Evolutionary conservation across 2,797 vertebrate genomes (phyloP).

Genomic region (Crax fasciolata): DNA sequence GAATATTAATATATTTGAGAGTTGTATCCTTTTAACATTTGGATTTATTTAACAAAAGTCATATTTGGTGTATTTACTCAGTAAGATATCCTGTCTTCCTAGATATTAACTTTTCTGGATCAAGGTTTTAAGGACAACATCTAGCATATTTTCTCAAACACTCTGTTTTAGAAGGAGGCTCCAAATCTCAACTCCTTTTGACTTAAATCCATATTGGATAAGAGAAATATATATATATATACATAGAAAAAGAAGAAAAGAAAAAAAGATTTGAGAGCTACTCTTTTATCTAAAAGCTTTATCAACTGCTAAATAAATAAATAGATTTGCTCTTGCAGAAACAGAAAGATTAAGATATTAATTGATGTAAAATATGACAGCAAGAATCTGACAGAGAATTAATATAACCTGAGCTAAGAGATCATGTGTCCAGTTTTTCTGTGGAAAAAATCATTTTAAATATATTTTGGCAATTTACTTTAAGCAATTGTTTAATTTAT

Average conservation of each 20-base stretch:
- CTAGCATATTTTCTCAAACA: background rate
- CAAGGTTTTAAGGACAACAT: background rate
- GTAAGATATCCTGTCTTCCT: background rate
- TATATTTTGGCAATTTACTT: background rate
- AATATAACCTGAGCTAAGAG: background rate
- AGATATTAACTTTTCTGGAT: background rate
- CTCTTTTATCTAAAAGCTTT: background rate
- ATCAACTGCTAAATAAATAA: background rate
- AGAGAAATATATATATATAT: background rate
- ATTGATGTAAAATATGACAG: background rate
- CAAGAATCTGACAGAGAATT: background rate
- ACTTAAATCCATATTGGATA: background rate
- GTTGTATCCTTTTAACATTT: background rate
- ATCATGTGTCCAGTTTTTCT: background rate
- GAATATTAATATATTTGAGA: background rate
- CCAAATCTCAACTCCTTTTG: background rate
- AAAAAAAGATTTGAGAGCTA: fast-evolving
- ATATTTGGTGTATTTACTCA: background rate
- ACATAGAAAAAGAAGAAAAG: background rate
- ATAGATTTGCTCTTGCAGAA: background rate
- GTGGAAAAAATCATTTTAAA: background rate
- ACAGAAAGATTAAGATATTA: fast-evolving
- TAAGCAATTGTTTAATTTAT: background rate
- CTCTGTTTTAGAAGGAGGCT: background rate
- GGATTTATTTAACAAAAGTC: background rate